Conservation (phyloP, 2,113 vertebrate species). For the Suricata suricatta region DNA sequence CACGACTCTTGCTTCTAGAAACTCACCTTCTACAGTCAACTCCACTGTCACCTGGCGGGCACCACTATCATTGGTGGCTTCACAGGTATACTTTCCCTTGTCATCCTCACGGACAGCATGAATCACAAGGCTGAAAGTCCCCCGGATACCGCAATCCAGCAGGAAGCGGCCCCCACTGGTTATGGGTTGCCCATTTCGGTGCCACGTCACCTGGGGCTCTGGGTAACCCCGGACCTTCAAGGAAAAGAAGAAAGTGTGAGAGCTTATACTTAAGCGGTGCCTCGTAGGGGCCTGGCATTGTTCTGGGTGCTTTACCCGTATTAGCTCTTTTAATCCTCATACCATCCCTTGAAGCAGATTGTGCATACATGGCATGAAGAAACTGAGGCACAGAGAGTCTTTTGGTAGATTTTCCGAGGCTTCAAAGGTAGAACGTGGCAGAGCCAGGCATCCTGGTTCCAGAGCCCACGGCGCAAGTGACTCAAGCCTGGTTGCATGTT, state of each 20-base stretch:
- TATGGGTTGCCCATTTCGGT: conserved; percentile 89
- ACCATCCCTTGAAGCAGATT: not conserved
- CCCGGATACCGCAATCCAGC: conserved; percentile 85
- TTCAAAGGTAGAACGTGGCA: not conserved
- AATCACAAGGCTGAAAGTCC: conserved; percentile 91
- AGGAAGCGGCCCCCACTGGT: conserved; percentile 84
- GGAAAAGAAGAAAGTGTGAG: conserved; percentile 35
- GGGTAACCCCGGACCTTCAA: conserved; percentile 92
- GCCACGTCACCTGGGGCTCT: conserved; percentile 93
- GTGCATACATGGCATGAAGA: not conserved
- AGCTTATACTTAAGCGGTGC: not conserved
- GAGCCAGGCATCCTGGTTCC: not conserved
- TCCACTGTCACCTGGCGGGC: conserved; percentile 93
- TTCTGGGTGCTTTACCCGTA: not conserved
- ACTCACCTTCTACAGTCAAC: conserved; percentile 92
- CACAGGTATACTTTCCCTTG: conserved; percentile 92
- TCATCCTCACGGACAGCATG: conserved; percentile 86
- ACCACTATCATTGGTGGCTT: conserved; percentile 90
- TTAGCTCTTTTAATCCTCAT: not conserved
- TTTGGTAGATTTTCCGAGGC: not conserved
- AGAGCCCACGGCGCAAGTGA: not conserved
- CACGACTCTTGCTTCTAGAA: not conserved
- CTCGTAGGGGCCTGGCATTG: not conserved
- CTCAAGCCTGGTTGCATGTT: not conserved
- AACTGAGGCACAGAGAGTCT: not conserved